Conservation (phyloP, 2,797 vertebrate species). For the Darevskia mixta region DNA sequence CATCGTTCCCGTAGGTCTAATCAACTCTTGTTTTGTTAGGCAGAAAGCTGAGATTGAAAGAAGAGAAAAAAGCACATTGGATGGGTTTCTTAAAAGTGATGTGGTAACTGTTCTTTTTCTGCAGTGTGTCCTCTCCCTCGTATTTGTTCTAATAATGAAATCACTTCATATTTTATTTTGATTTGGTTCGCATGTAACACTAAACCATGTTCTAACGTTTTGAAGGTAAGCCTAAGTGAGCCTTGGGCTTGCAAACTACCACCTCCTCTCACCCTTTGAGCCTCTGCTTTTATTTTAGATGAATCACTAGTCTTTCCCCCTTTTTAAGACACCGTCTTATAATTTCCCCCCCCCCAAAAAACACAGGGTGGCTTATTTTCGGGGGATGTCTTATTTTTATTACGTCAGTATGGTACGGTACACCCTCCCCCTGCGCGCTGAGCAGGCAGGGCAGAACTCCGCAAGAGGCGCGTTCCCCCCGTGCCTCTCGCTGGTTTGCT, state of each 20-base stretch:
- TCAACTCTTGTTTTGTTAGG: constrained; percentile 4
- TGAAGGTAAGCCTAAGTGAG: not conserved
- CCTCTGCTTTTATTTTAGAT: not conserved
- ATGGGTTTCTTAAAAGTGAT: not conserved
- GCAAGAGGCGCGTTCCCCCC: no score
- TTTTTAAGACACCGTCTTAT: no score
- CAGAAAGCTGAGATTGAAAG: not conserved
- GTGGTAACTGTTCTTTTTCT: not conserved
- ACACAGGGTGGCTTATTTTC: no score
- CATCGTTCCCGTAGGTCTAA: constrained; percentile 91
- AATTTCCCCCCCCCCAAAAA: no score
- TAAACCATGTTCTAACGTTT: not conserved
- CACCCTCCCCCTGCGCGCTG: no score
- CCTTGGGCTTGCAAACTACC: not conserved
- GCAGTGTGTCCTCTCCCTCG: not conserved
- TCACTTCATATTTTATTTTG: not conserved
- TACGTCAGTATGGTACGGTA: no score
- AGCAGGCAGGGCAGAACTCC: no score
- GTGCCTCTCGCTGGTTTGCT: no score
- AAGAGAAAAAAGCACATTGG: not conserved
- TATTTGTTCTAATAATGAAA: not conserved
- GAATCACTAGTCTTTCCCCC: no score
- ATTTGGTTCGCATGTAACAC: not conserved
- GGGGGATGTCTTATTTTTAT: no score
- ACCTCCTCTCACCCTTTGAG: not conserved